Evolutionary conservation across 2,797 vertebrate genomes (phyloP), one percentile per base, ranked within the genome.

Genomic region (Acanthis flammea): DNA sequence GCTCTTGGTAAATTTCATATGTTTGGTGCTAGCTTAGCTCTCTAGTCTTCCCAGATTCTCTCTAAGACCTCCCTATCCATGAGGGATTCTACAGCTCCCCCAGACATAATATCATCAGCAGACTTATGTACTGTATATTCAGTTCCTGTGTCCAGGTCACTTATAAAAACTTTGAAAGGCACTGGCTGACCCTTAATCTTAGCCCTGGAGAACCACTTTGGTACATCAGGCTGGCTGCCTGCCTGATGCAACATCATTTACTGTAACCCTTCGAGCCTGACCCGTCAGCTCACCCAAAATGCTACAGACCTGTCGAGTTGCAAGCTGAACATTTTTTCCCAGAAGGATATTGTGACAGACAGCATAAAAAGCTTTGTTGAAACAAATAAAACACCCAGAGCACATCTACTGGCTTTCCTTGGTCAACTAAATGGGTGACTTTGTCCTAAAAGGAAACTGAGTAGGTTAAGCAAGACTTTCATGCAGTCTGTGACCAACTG

Each of bases 251-350:
- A 7, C 4, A 18, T 10, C 8, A 39, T 47, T 58, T 60, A 9
- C 25, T 33, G 2, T 12, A 70, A 37, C 7, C 1, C 18, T 77
- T 68, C 55, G 14, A 65, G 19, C 6, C n/a, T 15, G 10, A 58
- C 12, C 19, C 2, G 0, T 17, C 6, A 2, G 25, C 12, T 45
- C 22, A 41, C 6, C 10, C 37, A 30, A 11, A 3, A 6, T 54
- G 9, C 23, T 81, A 16, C 7, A 39, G 45, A 53, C 25, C 54
- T 37, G 16, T 35, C 7, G 19, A 54, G 16, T n/a, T 58, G 16
- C 0, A 1, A 33, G n/a, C 30, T 65, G 30, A 63, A 66, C 11
- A 9, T 45, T 84, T 88, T 88, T 41, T 1, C n/a, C 12, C 17
- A 41, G 41, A 37, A 82, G n/a, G 5, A 42, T 12, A 12, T 17